A percentile compares a stretch with the other conserved stretches of the same genome.
Conservation (phyloP, 2,797 vertebrate genomes). For the Cyclura pinguis region DNA sequence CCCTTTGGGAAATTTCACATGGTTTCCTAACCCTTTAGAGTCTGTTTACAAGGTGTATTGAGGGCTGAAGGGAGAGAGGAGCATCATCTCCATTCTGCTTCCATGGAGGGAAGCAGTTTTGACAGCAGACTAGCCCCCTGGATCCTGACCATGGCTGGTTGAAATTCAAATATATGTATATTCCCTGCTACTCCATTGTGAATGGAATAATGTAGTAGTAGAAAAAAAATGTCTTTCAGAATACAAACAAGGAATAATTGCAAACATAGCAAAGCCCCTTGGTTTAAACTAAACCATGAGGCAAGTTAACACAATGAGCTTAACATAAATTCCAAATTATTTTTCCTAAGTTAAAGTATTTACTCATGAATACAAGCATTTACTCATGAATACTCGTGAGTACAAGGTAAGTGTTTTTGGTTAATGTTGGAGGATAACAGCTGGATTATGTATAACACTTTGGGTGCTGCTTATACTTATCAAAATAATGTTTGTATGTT, state of each 20-base stretch:
- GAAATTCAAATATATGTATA: no score
- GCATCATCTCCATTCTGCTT: not conserved
- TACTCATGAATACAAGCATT: not conserved
- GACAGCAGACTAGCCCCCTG: not conserved
- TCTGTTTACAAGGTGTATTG: not conserved
- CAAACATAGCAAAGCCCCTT: not conserved
- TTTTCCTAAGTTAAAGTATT: not conserved
- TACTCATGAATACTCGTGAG: not conserved
- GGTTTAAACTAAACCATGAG: not conserved
- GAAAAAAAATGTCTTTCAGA: not conserved
- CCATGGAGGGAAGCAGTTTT: not conserved
- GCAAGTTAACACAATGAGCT: not conserved
- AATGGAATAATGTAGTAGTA: not conserved
- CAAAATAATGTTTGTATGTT: conserved; percentile 14
- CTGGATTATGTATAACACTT: conserved; percentile 27
- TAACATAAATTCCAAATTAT: not conserved
- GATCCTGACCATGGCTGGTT: not conserved
- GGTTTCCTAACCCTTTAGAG: not conserved
- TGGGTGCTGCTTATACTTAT: conserved; percentile 47
- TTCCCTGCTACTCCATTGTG: not conserved
- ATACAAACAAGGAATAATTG: not conserved
- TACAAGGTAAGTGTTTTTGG: conserved; percentile 62
- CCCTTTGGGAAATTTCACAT: not conserved
- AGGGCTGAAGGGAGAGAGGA: not conserved
- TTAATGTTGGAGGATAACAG: conserved; percentile 32